Conservation (phyloP, 2,797 vertebrate genomes). For the Distichodus sexfasciatus region DNA sequence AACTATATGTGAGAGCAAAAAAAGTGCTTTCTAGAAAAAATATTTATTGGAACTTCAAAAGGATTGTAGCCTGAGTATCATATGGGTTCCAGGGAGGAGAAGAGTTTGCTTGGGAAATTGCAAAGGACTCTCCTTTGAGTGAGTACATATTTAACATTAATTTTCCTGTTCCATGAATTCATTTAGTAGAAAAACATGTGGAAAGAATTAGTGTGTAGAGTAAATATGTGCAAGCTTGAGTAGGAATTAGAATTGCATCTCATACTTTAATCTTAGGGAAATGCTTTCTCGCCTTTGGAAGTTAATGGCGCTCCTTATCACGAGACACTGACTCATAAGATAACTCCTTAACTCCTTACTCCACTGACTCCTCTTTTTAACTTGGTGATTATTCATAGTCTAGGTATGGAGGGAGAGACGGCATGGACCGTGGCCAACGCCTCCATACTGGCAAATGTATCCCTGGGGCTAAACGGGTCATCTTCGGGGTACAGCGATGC, state of each 20-base stretch:
- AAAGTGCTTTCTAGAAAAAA: slow-evolving; percentile 1
- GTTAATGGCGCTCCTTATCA: slow-evolving; percentile 2
- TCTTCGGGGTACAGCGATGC: slow-evolving; percentile 64
- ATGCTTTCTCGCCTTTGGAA: neutral
- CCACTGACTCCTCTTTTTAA: slow-evolving; percentile 16
- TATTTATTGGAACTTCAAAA: neutral
- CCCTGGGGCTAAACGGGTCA: slow-evolving; percentile 44
- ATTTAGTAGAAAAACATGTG: neutral
- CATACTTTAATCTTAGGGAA: neutral
- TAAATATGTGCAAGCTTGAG: too few relatives aligned
- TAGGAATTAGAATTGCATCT: too few relatives aligned
- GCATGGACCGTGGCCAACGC: slow-evolving; percentile 7
- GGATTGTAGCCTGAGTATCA: slow-evolving; percentile 22
- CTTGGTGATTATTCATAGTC: slow-evolving; percentile 15
- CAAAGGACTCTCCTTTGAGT: slow-evolving; percentile 29
- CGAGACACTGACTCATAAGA: neutral
- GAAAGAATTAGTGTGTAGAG: too few relatives aligned
- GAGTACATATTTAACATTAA: slow-evolving; percentile 19
- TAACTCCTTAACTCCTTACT: neutral
- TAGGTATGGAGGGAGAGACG: slow-evolving; percentile 63
- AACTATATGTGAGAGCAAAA: slow-evolving; percentile 15
- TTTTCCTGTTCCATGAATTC: neutral
- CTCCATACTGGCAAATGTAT: slow-evolving; percentile 48
- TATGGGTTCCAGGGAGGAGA: slow-evolving; percentile 24
- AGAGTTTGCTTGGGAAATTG: slow-evolving; percentile 12